phyloP scores from a whole-genome alignment of 2,797 vertebrate genomes.

The Onychomys torridus region DNA sequence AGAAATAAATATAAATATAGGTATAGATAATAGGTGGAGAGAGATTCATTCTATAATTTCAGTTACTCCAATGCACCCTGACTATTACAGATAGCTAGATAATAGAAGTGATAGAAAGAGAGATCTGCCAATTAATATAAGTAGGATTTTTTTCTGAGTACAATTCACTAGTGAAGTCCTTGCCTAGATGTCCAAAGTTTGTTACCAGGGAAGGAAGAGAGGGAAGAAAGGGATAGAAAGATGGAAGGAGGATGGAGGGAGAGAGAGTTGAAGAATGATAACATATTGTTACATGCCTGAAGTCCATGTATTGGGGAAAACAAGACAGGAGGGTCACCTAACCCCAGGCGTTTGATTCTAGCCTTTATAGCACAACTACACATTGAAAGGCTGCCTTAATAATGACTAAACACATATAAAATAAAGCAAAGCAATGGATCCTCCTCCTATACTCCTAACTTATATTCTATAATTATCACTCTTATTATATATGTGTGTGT shows the following conservation, averaged over 20 bases:
- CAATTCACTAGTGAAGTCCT: no score
- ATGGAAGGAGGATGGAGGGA: background rate
- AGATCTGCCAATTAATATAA: no score
- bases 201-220: background rate
- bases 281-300: background rate
- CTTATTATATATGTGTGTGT: background rate
- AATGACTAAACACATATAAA: background rate
- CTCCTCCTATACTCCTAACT: no score
- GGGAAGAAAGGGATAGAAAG: no score
- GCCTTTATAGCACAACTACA: no score
- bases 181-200: background rate
- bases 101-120: no score
- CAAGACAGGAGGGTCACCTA: background rate
- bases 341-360: background rate
- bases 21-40: no score
- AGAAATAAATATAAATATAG: no score
- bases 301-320: background rate
- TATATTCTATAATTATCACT: background rate
- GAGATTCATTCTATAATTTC: no score
- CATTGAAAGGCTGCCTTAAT: background rate
- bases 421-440: background rate
- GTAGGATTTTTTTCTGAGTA: no score
- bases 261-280: background rate
- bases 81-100: no score
- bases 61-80: no score